Conservation (phyloP, 2,113 vertebrate species). For the Chaetops frenatus region DNA sequence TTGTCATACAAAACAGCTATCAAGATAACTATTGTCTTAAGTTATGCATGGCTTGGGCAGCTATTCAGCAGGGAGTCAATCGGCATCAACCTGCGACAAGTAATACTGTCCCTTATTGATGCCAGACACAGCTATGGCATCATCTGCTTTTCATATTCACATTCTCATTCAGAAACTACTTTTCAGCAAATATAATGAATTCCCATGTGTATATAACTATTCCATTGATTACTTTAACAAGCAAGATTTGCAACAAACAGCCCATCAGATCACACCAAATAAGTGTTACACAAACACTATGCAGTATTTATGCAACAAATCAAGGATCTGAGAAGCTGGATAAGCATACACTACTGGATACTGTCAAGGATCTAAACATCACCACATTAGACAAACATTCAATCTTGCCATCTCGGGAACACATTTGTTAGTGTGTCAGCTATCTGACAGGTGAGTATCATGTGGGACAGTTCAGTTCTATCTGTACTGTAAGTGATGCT, state of each 20-base stretch:
- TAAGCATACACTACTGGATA: background rate
- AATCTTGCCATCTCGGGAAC: background rate
- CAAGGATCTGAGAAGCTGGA: background rate
- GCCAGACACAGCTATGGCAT: conserved; percentile 53
- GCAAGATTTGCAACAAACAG: background rate
- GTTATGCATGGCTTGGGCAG: background rate
- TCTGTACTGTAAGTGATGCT: background rate
- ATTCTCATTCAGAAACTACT: conserved; percentile 23
- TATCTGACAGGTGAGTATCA: background rate
- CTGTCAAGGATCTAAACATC: background rate
- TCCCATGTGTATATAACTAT: conserved; percentile 1
- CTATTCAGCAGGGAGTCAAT: conserved; percentile 56
- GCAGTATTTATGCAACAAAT: background rate
- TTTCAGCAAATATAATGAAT: conserved; percentile 16
- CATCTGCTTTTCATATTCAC: conserved; percentile 35
- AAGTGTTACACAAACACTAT: background rate
- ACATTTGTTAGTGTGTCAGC: background rate
- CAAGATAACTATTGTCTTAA: conserved; percentile 63
- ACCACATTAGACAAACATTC: background rate
- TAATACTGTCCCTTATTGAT: conserved; percentile 58
- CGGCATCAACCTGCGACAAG: conserved; percentile 62
- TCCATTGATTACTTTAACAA: conserved; percentile 38
- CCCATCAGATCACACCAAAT: background rate
- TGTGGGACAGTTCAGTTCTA: background rate
- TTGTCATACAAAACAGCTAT: conserved; percentile 48